Evolutionary conservation across 2,888 invertebrate genomes (phyloP).

Genomic region (Cristatella mucedo): DNA sequence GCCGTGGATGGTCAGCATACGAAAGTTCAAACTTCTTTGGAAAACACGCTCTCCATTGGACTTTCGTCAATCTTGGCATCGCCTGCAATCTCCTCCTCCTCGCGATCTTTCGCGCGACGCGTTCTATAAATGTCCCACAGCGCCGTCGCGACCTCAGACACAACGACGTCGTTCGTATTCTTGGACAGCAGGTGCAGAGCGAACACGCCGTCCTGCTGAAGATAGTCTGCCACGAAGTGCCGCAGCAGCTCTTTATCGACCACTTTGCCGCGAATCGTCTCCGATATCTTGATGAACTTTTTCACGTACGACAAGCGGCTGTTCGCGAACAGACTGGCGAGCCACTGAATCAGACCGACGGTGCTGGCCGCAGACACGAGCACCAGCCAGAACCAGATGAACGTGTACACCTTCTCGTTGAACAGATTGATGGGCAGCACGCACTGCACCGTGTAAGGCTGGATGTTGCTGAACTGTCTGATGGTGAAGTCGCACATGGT

Average conservation of each 20-base stretch:
- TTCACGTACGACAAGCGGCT: slow-evolving; percentile 12
- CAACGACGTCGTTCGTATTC: slow-evolving; percentile 12
- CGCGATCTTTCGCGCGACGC: too few relatives aligned
- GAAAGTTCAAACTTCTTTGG: too few relatives aligned
- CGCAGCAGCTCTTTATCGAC: slow-evolving; percentile 5
- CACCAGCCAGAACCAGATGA: slow-evolving; percentile 37
- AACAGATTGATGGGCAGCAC: slow-evolving; percentile 16
- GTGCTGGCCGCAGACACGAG: slow-evolving; percentile 29
- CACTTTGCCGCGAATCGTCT: slow-evolving; percentile 1
- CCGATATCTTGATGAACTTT: slow-evolving; percentile 12
- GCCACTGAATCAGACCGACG: slow-evolving; percentile 28
- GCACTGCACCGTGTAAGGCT: slow-evolving; percentile 17
- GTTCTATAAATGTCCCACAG: slow-evolving; percentile 11
- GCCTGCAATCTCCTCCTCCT: too few relatives aligned
- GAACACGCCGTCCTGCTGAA: slow-evolving; percentile 13
- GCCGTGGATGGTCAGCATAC: too few relatives aligned
- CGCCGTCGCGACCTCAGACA: slow-evolving; percentile 11
- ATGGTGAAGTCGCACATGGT: slow-evolving; percentile 36
- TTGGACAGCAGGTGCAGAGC: slow-evolving; percentile 10
- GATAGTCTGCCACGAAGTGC: slow-evolving; percentile 11
- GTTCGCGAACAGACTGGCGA: slow-evolving; percentile 13
- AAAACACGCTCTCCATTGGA: too few relatives aligned
- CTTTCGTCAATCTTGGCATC: too few relatives aligned
- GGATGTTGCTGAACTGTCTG: slow-evolving; percentile 30
- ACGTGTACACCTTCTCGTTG: slow-evolving; percentile 37